phyloP scores from a whole-genome alignment of 2,797 vertebrate species.

The Clarias laeviceps region DNA sequence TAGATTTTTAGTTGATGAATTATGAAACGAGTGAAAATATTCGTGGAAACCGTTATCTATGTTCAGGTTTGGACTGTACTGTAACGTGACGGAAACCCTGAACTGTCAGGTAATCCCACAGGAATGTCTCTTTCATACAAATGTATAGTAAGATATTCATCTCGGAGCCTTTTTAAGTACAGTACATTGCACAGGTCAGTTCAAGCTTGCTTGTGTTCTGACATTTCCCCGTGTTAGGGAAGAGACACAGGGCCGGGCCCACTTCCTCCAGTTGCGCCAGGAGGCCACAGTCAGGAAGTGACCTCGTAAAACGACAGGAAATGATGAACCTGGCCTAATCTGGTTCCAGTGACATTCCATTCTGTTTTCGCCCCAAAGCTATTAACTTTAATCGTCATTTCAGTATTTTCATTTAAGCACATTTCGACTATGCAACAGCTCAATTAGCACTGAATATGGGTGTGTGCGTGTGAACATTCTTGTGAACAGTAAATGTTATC shows the following conservation, averaged over 20 bases:
- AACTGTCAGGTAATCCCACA: neutral
- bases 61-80: neutral
- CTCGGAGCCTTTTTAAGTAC: neutral
- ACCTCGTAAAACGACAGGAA: conserved; percentile 79
- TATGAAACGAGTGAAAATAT: neutral
- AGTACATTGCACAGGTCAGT: conserved; percentile 3
- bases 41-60: neutral
- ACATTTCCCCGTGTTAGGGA: conserved; percentile 41
- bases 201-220: conserved; percentile 25
- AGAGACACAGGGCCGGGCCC: conserved; percentile 56
- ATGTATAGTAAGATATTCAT: neutral
- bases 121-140: neutral
- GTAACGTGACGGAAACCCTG: neutral
- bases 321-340: conserved; percentile 71
- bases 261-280: conserved; percentile 69
- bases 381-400: conserved; percentile 5
- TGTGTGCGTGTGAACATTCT: neutral
- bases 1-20: neutral
- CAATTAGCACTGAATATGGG: neutral
- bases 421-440: neutral
- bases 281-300: conserved; percentile 75
- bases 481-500: neutral
- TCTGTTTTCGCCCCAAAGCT: conserved; percentile 39
- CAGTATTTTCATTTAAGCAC: neutral
- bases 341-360: conserved; percentile 49